Percentiles rank a stretch among this genome's conserved stretches.
Evolutionary conservation across 1,140 invertebrate genomes (phyloP).

Genomic region (Rhizoglyphus robini): DNA sequence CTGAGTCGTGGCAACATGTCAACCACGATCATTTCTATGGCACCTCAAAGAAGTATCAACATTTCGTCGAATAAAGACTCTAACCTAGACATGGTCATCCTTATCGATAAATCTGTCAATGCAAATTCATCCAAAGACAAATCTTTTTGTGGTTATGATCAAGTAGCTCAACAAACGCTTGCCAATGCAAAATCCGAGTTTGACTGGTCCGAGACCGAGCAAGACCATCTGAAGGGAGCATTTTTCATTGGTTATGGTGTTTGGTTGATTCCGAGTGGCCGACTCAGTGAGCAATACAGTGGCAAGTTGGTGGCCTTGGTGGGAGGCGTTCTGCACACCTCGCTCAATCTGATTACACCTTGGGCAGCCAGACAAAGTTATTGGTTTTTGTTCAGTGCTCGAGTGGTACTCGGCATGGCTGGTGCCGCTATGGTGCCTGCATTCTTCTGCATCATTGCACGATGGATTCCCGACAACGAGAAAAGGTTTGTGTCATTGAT

Average conservation of each 20-base stretch:
- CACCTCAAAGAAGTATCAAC: not conserved
- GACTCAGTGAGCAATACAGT: not conserved
- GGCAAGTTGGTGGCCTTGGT: not conserved
- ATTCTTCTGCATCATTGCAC: not conserved
- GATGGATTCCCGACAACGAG: not conserved
- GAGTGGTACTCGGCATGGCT: not conserved
- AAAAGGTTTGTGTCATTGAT: not conserved
- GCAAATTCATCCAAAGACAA: too few species aligned
- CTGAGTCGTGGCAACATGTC: not conserved
- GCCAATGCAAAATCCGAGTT: not conserved
- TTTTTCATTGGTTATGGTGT: not conserved
- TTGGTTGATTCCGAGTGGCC: not conserved
- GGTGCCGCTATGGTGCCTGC: not conserved
- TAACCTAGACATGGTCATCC: not conserved
- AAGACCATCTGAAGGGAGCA: not conserved
- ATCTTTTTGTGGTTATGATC: not conserved
- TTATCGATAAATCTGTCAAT: not conserved
- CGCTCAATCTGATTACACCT: not conserved
- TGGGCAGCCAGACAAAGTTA: not conserved
- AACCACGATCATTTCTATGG: not conserved
- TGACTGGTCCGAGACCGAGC: not conserved
- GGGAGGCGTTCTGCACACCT: not conserved
- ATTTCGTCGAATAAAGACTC: not conserved
- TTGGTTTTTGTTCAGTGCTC: not conserved
- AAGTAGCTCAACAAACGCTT: not conserved